These are phyloP conservation scores for Drosophila burlai DNA, from an alignment of 1,140 invertebrate genomes.

Conservation along the genomic window DNA sequence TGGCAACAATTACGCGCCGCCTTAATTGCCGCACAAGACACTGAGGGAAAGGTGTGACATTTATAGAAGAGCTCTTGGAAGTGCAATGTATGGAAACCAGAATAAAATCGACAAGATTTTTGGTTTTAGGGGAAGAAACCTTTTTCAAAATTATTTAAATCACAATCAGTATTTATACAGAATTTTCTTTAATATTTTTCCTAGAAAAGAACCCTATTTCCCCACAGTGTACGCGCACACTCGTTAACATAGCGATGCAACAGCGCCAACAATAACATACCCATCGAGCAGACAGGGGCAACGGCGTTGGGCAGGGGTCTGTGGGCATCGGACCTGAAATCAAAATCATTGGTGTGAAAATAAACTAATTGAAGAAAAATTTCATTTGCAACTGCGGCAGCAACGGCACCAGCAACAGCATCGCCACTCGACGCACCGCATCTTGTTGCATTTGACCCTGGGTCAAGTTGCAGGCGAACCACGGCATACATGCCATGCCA, in stretches of 20 bases:
- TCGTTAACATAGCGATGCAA: conserved; percentile 59
- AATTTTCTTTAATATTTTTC: neutral
- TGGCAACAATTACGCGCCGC: conserved; percentile 79
- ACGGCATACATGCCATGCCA: conserved; percentile 25
- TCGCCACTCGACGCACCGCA: conserved; percentile 50
- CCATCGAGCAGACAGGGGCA: conserved; percentile 20
- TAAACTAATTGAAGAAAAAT: conserved; percentile 84
- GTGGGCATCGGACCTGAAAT: conserved; percentile 63
- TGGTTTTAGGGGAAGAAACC: too few species aligned
- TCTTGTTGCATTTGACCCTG: conserved; percentile 77
- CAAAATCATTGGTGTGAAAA: conserved; percentile 83
- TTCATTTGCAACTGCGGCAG: conserved; percentile 61
- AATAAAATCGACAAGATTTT: too few species aligned
- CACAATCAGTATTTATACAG: neutral
- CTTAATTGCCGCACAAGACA: conserved; percentile 72
- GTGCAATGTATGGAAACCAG: neutral
- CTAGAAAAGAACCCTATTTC: neutral
- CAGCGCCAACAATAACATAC: conserved; percentile 40
- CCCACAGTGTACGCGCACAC: conserved; percentile 1
- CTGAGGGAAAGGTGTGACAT: neutral
- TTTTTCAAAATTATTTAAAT: too few species aligned
- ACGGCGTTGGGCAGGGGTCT: neutral
- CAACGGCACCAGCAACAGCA: conserved; percentile 24
- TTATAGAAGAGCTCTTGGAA: neutral
- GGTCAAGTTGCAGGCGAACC: conserved; percentile 68